Evolutionary conservation across 2,797 vertebrate species (phyloP).

Genomic region (Scomberomorus guttatus): DNA sequence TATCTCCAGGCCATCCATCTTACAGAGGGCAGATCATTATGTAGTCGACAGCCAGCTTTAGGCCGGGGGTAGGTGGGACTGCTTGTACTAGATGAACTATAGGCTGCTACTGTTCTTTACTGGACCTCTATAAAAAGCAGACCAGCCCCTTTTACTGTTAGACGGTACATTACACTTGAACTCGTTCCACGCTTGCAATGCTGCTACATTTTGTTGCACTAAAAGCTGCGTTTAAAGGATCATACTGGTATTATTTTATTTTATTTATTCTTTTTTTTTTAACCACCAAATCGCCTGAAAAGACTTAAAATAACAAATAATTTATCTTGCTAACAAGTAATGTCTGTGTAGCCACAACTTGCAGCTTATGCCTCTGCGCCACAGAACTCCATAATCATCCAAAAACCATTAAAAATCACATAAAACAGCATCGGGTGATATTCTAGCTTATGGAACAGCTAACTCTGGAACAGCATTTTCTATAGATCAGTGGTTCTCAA

Average conservation of each 20-base stretch:
- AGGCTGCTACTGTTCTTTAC: constrained; percentile 66
- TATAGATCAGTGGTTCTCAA: background rate
- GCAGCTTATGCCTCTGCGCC: constrained; percentile 41
- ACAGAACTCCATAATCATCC: constrained; percentile 32
- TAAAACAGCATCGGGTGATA: constrained; percentile 41
- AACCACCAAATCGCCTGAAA: constrained; percentile 35
- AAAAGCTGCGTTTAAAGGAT: constrained; percentile 44
- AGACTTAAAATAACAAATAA: constrained; percentile 34
- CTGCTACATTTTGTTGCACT: constrained; percentile 34
- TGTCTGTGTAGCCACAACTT: constrained; percentile 37
- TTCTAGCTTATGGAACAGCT: constrained; percentile 36
- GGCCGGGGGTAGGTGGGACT: constrained; percentile 75
- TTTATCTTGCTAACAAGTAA: constrained; percentile 56
- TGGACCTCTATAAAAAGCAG: constrained; percentile 63
- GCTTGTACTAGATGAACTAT: constrained; percentile 75
- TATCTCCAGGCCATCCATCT: constrained; percentile 84
- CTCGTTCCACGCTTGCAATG: constrained; percentile 36
- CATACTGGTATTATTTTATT: constrained; percentile 11
- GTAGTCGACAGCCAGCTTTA: constrained; percentile 80
- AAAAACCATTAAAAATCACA: constrained; percentile 59
- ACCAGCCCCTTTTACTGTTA: constrained; percentile 44
- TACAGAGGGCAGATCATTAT: constrained; percentile 83
- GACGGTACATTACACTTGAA: constrained; percentile 39
- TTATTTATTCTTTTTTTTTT: constrained; percentile 21
- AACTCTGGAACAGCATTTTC: constrained; percentile 30